Evolutionary conservation across 2,113 vertebrate genomes (phyloP).

Genomic region (Oophaga pumilio): DNA sequence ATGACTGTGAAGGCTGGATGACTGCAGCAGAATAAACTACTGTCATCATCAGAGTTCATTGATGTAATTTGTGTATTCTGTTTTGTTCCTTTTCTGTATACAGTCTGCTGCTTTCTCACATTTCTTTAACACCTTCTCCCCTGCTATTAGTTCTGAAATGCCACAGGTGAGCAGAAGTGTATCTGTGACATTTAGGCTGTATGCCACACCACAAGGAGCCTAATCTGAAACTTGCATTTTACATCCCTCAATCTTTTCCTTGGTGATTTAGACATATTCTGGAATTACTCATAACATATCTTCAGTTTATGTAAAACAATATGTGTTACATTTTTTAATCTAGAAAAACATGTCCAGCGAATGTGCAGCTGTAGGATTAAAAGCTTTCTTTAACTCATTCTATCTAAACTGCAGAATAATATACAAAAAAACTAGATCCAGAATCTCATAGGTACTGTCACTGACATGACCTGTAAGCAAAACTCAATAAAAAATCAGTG

Average conservation of each 20-base stretch:
- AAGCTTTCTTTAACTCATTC: not conserved
- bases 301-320: slow-evolving; percentile 11
- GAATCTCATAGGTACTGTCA: not conserved
- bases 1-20: not conserved
- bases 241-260: not conserved
- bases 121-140: not conserved
- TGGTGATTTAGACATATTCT: not conserved
- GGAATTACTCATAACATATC: not conserved
- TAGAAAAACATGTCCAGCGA: not conserved
- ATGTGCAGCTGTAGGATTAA: not conserved
- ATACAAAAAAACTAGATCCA: not conserved
- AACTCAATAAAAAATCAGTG: no score
- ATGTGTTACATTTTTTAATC: slow-evolving; percentile 1
- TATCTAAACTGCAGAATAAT: not conserved
- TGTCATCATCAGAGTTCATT: not conserved
- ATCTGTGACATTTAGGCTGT: not conserved
- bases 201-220: not conserved
- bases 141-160: not conserved
- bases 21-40: not conserved
- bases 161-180: not conserved
- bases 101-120: not conserved
- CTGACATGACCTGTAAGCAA: not conserved
- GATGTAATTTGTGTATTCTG: not conserved
- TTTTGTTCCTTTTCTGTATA: not conserved
- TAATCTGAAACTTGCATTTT: not conserved